Evolutionary conservation across 2,113 vertebrate species (phyloP).

Genomic region (Himantopus leucocephalus): DNA sequence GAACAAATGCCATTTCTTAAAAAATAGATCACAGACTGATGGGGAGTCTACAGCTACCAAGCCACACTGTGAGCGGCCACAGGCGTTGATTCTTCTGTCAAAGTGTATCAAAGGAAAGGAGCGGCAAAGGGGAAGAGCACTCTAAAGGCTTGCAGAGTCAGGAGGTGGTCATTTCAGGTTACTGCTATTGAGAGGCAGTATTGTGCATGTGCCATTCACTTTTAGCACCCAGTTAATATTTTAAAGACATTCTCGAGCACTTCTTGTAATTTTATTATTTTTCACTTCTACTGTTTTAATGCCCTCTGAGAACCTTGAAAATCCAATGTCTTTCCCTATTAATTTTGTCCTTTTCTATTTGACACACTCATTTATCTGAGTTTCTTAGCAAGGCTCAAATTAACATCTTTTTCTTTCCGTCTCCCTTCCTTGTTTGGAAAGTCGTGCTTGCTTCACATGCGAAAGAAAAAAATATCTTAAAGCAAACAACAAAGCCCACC

Average conservation of each 20-base stretch:
- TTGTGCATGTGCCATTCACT: neutral
- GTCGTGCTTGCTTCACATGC: neutral
- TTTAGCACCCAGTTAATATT: conserved; percentile 38
- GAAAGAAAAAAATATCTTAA: neutral
- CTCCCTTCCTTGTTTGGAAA: neutral
- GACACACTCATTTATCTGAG: neutral
- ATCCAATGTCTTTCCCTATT: neutral
- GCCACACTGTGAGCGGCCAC: neutral
- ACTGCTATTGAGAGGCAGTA: neutral
- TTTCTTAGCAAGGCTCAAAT: neutral
- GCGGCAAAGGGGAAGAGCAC: neutral
- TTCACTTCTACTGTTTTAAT: conserved; percentile 18
- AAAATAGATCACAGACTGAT: conserved; percentile 26
- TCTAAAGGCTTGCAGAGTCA: neutral
- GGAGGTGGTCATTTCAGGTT: conserved; percentile 9
- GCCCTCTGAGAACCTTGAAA: neutral
- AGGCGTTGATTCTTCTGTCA: neutral
- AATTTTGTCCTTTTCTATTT: neutral
- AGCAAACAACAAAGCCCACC: neutral
- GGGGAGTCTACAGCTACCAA: neutral
- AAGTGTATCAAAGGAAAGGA: conserved; percentile 21
- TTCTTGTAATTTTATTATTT: conserved; percentile 29
- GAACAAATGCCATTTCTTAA: conserved; percentile 43
- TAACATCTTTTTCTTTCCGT: neutral
- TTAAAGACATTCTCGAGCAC: neutral